These are phyloP conservation scores for Pachydiplax longipennis DNA, from an alignment of 2,888 invertebrate species.

Conservation along the genomic window DNA sequence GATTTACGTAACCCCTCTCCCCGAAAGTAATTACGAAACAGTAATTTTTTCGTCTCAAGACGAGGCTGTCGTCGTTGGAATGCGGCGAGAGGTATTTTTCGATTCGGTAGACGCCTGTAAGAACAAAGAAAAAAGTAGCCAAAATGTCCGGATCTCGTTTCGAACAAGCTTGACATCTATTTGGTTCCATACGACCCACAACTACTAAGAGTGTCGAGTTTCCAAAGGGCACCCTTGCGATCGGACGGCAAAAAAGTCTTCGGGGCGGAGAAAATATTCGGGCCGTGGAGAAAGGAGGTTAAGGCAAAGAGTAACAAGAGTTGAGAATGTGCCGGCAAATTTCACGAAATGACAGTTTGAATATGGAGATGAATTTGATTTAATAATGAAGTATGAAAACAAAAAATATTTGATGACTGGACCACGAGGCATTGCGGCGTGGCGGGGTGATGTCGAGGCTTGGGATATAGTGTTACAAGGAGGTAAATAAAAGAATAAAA, in stretches of 20 bases:
- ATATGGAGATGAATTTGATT: no score
- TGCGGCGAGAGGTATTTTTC: neutral
- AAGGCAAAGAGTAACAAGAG: no score
- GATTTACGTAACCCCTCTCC: neutral
- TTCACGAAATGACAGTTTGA: neutral
- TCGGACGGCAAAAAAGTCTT: neutral
- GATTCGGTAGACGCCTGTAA: neutral
- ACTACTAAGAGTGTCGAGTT: conserved; percentile 6
- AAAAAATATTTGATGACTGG: neutral
- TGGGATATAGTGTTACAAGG: neutral
- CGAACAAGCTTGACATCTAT: neutral
- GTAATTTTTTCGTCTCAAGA: neutral
- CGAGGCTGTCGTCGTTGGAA: neutral
- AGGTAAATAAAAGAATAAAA: no score
- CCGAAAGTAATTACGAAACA: neutral
- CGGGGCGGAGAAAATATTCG: neutral
- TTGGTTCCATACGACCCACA: neutral
- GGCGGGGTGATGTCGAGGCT: neutral
- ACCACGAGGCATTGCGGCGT: neutral
- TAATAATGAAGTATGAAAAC: no score
- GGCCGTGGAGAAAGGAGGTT: neutral
- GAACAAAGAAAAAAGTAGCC: neutral
- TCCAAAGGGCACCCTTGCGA: neutral
- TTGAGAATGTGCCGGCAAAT: neutral
- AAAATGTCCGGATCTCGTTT: conserved; percentile 12